Evolutionary conservation across 2,797 vertebrate species (phyloP).

Genomic region (Hybognathus amarus): DNA sequence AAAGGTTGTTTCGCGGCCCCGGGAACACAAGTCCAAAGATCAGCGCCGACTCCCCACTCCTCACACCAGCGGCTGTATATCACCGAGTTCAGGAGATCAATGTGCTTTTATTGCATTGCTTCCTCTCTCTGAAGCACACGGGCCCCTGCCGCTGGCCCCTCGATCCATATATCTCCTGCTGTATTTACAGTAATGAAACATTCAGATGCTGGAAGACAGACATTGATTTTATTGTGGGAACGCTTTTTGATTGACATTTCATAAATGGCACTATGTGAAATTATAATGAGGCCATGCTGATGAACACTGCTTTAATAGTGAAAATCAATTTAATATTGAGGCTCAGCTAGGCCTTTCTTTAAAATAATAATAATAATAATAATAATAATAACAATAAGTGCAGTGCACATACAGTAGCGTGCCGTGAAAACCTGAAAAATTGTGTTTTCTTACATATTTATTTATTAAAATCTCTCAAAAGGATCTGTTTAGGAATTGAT

Average conservation of each 20-base stretch:
- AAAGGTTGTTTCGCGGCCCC: slow-evolving; percentile 72
- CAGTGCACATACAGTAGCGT: slow-evolving; percentile 47
- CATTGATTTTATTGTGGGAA: slow-evolving; percentile 79
- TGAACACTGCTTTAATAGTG: slow-evolving; percentile 74
- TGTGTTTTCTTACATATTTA: slow-evolving; percentile 30
- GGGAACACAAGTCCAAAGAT: slow-evolving; percentile 67
- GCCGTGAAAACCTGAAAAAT: slow-evolving; percentile 54
- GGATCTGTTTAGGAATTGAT: slow-evolving; percentile 29
- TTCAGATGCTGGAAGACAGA: slow-evolving; percentile 74
- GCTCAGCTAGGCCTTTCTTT: slow-evolving; percentile 68
- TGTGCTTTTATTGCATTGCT: slow-evolving; percentile 72
- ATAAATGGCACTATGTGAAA: slow-evolving; percentile 76
- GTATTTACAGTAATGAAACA: slow-evolving; percentile 81
- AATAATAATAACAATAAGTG: slow-evolving; percentile 43
- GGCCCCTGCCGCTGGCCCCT: slow-evolving; percentile 67
- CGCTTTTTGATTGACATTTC: slow-evolving; percentile 79
- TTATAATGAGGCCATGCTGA: slow-evolving; percentile 75
- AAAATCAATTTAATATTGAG: slow-evolving; percentile 74
- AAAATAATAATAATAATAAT: slow-evolving; percentile 51
- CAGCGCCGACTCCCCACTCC: slow-evolving; percentile 59
- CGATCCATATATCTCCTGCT: slow-evolving; percentile 77
- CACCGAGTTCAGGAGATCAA: slow-evolving; percentile 73
- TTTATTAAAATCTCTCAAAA: neutral
- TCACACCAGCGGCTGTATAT: slow-evolving; percentile 66
- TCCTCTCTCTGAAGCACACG: slow-evolving; percentile 69